These are phyloP conservation scores for Brachyalestes nurse DNA, from an alignment of 2,797 vertebrate genomes.

Conservation along the genomic window DNA sequence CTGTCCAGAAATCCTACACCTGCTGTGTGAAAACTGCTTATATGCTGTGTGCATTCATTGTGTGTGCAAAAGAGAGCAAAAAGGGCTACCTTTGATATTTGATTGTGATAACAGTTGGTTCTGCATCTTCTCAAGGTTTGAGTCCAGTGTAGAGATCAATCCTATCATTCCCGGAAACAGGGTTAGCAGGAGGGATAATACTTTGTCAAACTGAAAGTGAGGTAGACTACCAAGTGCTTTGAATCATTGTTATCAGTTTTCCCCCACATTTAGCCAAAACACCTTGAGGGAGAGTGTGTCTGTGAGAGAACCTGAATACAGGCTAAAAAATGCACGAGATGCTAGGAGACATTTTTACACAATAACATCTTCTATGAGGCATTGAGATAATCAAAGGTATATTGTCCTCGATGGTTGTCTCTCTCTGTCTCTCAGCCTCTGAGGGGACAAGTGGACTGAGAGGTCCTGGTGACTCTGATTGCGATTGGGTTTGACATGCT, in stretches of 20 bases:
- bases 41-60: not conserved
- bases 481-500: conserved; percentile 45
- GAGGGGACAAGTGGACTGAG: conserved; percentile 13
- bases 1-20: not conserved
- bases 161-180: conserved; percentile 12
- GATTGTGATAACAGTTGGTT: not conserved
- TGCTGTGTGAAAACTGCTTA: not conserved
- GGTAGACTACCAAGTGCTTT: conserved; percentile 40
- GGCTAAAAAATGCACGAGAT: conserved; percentile 23
- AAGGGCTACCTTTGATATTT: not conserved
- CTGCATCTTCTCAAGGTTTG: not conserved
- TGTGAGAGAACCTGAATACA: conserved; percentile 20
- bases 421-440: not conserved
- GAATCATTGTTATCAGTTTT: conserved; percentile 28
- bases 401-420: conserved; percentile 5
- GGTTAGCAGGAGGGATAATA: conserved; percentile 27
- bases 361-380: conserved; percentile 9
- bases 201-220: conserved; percentile 39
- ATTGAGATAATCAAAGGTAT: conserved; percentile 32
- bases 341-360: conserved; percentile 16
- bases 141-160: conserved; percentile 16
- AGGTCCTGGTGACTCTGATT: conserved; percentile 39
- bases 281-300: conserved; percentile 27
- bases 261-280: conserved; percentile 43
- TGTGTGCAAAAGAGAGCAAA: conserved; percentile 5